A percentile compares a stretch with the other conserved stretches of the same genome.
These are phyloP conservation scores for Perdita meconis DNA, from an alignment of 2,888 invertebrate species.

Conservation along the genomic window DNA sequence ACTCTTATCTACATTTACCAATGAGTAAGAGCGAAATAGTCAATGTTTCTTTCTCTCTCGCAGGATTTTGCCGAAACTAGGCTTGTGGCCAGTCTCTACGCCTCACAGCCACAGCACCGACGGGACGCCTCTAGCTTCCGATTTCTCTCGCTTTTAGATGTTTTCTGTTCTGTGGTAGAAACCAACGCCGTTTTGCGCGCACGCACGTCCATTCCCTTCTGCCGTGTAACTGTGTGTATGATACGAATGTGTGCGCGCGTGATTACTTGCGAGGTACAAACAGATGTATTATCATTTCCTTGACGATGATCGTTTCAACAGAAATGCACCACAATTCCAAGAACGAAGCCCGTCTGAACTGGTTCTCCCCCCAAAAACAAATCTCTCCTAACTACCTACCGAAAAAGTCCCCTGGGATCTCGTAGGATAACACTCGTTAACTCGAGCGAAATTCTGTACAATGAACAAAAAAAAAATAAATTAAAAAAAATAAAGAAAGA, in stretches of 20 bases:
- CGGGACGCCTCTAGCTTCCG: conserved; percentile 38
- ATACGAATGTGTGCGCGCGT: background rate
- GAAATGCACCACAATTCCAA: background rate
- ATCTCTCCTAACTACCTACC: background rate
- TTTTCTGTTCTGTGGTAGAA: conserved; percentile 20
- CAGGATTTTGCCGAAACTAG: no score
- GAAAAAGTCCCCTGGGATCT: background rate
- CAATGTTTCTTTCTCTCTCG: no score
- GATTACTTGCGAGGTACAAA: no score
- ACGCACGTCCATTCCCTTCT: no score
- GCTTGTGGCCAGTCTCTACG: no score
- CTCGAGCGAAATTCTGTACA: background rate
- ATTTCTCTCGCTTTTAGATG: conserved; percentile 38
- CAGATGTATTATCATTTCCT: background rate
- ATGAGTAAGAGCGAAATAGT: no score
- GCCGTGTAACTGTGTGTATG: no score
- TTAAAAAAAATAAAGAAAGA: conserved; percentile 3
- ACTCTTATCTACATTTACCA: no score
- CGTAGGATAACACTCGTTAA: background rate
- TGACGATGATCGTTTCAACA: background rate
- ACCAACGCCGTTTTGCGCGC: no score
- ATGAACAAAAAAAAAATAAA: conserved; percentile 1
- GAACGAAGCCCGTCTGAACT: conserved; percentile 1
- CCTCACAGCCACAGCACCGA: no score
- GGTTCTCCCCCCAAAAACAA: background rate